A percentile compares a stretch with the other conserved stretches of the same genome.
Conservation (phyloP, 1,140 invertebrate species). For the Medauroidea extradentata region DNA sequence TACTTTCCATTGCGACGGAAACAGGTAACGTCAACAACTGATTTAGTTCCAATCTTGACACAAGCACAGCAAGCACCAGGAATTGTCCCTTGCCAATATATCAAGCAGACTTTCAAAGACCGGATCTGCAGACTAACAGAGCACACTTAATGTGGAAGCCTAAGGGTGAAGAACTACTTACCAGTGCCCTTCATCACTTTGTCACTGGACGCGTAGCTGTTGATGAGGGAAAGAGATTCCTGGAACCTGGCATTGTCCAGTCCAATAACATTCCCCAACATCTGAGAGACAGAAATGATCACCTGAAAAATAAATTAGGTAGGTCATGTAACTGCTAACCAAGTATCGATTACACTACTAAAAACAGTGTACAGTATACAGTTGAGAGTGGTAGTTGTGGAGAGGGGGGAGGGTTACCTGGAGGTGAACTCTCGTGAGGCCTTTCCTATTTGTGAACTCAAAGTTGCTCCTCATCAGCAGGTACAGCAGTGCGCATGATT, state of each 20-base stretch:
- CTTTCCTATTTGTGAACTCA: slow-evolving; percentile 77
- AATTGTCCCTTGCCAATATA: too few relatives aligned
- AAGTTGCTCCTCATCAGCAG: slow-evolving; percentile 90
- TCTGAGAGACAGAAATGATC: slow-evolving; percentile 88
- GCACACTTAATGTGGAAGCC: background rate
- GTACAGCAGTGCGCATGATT: slow-evolving; percentile 86
- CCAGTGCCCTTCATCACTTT: slow-evolving; percentile 89
- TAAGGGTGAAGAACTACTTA: slow-evolving; percentile 33
- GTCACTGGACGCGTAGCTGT: slow-evolving; percentile 87
- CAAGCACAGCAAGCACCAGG: too few relatives aligned
- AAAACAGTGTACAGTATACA: too few relatives aligned
- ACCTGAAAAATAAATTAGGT: too few relatives aligned
- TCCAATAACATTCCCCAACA: slow-evolving; percentile 80
- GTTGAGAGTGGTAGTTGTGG: too few relatives aligned
- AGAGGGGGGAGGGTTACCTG: too few relatives aligned
- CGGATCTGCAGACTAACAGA: slow-evolving; percentile 1
- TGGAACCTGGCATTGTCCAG: slow-evolving; percentile 86
- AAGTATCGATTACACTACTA: too few relatives aligned
- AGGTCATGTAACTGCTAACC: too few relatives aligned
- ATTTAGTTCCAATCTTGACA: too few relatives aligned
- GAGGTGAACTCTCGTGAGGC: slow-evolving; percentile 79
- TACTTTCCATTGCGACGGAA: too few relatives aligned
- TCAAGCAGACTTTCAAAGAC: too few relatives aligned
- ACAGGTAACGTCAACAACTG: too few relatives aligned
- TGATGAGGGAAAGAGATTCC: slow-evolving; percentile 87